phyloP scores from a whole-genome alignment of 2,888 invertebrate genomes.

The Cancer borealis region DNA sequence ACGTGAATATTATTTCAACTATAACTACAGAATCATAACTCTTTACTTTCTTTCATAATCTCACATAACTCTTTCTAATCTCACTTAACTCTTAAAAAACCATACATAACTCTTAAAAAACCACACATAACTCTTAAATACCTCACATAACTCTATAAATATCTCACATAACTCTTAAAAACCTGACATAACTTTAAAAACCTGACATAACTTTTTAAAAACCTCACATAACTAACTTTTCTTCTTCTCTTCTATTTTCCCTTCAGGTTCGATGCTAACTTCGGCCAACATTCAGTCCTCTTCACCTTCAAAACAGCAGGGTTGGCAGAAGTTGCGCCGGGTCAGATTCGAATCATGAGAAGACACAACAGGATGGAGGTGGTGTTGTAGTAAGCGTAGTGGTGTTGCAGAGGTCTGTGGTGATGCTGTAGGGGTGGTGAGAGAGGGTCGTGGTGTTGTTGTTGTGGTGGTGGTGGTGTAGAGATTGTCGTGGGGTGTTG shows the following conservation, averaged over 20 bases:
- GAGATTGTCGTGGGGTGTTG: neutral
- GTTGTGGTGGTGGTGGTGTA: neutral
- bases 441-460: neutral
- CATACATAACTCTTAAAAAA: neutral
- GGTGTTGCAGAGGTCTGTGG: neutral
- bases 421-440: neutral
- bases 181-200: neutral
- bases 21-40: too few species aligned
- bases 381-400: constrained; percentile 81
- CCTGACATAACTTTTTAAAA: neutral
- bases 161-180: neutral
- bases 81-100: too few species aligned
- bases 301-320: constrained; percentile 85
- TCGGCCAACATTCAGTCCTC: constrained; percentile 89
- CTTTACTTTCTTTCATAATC: too few species aligned
- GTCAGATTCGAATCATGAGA: constrained; percentile 85
- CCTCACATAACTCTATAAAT: neutral
- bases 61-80: neutral
- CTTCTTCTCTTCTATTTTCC: neutral
- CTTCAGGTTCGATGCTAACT: constrained; percentile 90
- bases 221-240: neutral
- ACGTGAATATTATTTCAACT: too few species aligned
- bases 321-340: constrained; percentile 84
- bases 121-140: neutral
- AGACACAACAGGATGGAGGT: constrained; percentile 88